Evolutionary conservation across 2,888 invertebrate species (phyloP).

Genomic region (Alsophila aescularia): DNA sequence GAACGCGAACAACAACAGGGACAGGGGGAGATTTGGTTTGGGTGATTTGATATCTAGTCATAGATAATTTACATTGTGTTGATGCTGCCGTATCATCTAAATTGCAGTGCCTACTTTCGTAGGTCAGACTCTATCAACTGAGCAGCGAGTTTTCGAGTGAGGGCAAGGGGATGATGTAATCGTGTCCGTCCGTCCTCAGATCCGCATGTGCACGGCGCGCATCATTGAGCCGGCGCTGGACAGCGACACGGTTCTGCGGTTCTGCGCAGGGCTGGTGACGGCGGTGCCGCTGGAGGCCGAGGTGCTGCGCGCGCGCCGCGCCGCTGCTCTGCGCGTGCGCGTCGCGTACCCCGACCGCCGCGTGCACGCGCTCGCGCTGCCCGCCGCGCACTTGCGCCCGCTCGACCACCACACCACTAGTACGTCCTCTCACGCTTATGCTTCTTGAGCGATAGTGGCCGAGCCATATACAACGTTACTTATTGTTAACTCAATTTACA

Average conservation of each 20-base stretch:
- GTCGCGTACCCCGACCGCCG: conserved; percentile 97
- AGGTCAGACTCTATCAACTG: too few species aligned
- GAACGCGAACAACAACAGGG: conserved; percentile 92
- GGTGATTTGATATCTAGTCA: too few species aligned
- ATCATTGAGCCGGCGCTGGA: conserved; percentile 94
- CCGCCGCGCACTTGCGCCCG: conserved; percentile 89
- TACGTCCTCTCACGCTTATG: conserved; percentile 41
- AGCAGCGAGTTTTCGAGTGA: too few species aligned
- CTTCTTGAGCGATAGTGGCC: too few species aligned
- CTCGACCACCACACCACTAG: conserved; percentile 84
- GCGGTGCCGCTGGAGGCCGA: conserved; percentile 95
- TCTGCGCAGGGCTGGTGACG: conserved; percentile 96
- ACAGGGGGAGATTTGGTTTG: too few species aligned
- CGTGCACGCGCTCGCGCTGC: conserved; percentile 92
- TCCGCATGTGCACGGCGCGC: conserved; percentile 91
- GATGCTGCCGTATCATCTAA: too few species aligned
- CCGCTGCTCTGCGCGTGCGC: conserved; percentile 90
- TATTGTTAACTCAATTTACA: too few species aligned
- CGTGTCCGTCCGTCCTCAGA: conserved; percentile 64
- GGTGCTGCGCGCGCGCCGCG: conserved; percentile 90
- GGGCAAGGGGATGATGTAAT: too few species aligned
- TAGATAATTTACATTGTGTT: too few species aligned
- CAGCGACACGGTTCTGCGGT: conserved; percentile 91
- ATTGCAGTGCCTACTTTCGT: too few species aligned
- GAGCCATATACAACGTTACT: too few species aligned